These are phyloP conservation scores for Criorhina ranunculi DNA, from an alignment of 2,888 invertebrate species.

Conservation along the genomic window DNA sequence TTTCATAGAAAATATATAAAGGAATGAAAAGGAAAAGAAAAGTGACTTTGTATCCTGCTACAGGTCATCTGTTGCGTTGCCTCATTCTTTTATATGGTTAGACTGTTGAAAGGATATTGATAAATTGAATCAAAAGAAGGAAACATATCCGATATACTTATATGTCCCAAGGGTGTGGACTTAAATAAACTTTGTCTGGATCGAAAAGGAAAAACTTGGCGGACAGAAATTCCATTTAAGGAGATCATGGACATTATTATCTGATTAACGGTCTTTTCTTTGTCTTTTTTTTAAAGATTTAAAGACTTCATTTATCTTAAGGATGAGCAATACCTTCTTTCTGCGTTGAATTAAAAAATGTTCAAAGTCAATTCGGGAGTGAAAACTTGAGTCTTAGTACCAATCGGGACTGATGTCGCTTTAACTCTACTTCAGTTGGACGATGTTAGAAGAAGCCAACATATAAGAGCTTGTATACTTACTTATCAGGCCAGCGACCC, in stretches of 20 bases:
- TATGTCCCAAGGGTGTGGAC: slow-evolving; percentile 21
- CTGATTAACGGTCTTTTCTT: slow-evolving; percentile 36
- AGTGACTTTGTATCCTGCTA: slow-evolving; percentile 2
- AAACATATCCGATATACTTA: slow-evolving; percentile 8
- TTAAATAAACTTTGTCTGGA: slow-evolving; percentile 20
- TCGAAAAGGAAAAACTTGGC: slow-evolving; percentile 18
- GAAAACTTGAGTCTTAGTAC: no score
- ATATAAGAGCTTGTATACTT: no score
- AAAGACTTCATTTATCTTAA: no score
- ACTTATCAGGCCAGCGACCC: no score
- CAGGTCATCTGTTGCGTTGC: slow-evolving; percentile 47
- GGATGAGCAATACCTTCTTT: no score
- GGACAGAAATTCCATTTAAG: slow-evolving; percentile 32
- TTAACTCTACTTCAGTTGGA: no score
- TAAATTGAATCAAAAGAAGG: slow-evolving; percentile 37
- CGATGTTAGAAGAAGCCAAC: no score
- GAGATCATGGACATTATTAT: slow-evolving; percentile 42
- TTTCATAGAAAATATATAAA: slow-evolving; percentile 29
- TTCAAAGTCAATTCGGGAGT: no score
- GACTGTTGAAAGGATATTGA: slow-evolving; percentile 36
- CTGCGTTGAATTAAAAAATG: no score
- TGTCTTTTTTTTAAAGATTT: slow-evolving; percentile 22
- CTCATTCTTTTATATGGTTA: slow-evolving; percentile 12
- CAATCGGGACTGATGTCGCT: no score
- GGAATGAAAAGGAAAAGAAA: slow-evolving; percentile 3